Percentiles rank a stretch among this genome's conserved stretches.
Conservation (phyloP, 2,797 vertebrate species). For the Sebastolobus altivelis region DNA sequence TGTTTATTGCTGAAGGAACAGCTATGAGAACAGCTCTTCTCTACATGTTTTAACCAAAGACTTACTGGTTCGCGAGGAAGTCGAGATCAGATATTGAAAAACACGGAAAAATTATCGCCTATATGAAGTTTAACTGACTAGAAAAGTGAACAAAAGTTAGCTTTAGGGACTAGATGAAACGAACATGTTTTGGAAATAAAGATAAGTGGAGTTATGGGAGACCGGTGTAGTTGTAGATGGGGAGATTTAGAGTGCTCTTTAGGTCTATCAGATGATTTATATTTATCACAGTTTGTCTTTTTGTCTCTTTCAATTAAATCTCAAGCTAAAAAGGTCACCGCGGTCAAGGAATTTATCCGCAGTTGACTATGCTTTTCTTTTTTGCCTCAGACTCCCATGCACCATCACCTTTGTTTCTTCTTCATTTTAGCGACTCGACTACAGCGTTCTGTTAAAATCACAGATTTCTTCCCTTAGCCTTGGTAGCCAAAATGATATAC, state of each 20-base stretch:
- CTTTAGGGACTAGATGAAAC: not conserved
- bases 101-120: not conserved
- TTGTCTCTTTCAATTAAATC: conserved; percentile 25
- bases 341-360: conserved; percentile 11
- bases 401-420: conserved; percentile 10
- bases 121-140: not conserved
- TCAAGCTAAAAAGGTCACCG: not conserved
- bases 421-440: conserved; percentile 23
- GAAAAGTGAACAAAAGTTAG: conserved; percentile 12
- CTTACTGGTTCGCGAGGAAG: not conserved
- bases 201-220: not conserved
- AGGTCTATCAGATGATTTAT: conserved; percentile 10
- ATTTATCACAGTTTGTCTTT: conserved; percentile 12
- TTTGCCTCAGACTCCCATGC: not conserved
- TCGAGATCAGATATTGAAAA: conserved; percentile 11
- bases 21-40: conserved; percentile 4
- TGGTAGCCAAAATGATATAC: conserved; percentile 14
- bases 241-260: conserved; percentile 1
- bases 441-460: conserved; percentile 17
- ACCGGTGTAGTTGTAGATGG: conserved; percentile 8
- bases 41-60: not conserved
- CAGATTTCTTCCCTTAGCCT: not conserved
- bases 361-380: not conserved
- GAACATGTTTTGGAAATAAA: not conserved
- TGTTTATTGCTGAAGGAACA: conserved; percentile 19